These are phyloP conservation scores for Petrocephalus sullivani DNA, from an alignment of 2,797 vertebrate genomes.

Conservation along the genomic window DNA sequence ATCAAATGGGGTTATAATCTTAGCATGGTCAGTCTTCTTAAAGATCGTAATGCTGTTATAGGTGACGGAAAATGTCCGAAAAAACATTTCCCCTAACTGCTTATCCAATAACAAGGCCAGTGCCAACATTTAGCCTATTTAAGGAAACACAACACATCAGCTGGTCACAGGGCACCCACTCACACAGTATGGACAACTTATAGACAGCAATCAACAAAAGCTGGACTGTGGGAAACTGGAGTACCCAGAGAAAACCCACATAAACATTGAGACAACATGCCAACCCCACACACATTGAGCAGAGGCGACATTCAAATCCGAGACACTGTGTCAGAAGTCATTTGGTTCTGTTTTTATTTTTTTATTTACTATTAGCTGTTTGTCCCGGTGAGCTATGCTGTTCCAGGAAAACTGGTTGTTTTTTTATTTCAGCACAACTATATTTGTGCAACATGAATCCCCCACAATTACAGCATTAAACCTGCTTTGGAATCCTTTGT, in stretches of 20 bases:
- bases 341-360: not conserved
- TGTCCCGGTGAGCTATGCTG: not conserved
- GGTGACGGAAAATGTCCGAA: not conserved
- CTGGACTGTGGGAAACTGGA: not conserved
- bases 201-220: not conserved
- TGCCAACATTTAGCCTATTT: not conserved
- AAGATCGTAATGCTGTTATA: not conserved
- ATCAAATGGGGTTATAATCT: not conserved
- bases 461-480: not conserved
- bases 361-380: not conserved
- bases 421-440: not conserved
- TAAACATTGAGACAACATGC: not conserved
- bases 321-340: not conserved
- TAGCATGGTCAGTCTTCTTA: not conserved
- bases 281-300: not conserved
- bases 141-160: not conserved
- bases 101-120: not conserved
- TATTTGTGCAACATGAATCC: not conserved
- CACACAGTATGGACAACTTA: not conserved
- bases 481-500: constrained; percentile 27
- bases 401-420: not conserved
- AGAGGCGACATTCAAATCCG: not conserved
- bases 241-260: not conserved
- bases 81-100: not conserved
- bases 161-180: not conserved